Conservation (phyloP, 2,797 vertebrate genomes). For the Fistularia commersonii region DNA sequence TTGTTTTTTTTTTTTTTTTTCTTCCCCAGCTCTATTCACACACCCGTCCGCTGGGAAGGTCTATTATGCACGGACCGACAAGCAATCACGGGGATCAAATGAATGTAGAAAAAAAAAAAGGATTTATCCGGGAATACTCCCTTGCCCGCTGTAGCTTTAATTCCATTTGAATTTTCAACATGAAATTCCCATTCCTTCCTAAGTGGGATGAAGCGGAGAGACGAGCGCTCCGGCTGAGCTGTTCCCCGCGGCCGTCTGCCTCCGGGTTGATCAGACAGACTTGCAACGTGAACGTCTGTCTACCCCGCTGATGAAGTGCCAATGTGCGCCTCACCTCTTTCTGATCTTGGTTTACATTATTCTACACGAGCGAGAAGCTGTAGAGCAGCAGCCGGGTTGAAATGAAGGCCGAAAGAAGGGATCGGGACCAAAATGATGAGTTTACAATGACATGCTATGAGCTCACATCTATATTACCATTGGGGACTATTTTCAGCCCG, state of each 20-base stretch:
- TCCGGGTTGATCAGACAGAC: no score
- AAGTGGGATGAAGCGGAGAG: conserved; percentile 41
- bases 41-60: conserved; percentile 13
- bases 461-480: no score
- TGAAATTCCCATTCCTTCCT: conserved; percentile 51
- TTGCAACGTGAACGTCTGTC: no score
- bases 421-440: no score
- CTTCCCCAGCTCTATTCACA: conserved; percentile 8
- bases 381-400: no score
- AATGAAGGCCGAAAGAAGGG: no score
- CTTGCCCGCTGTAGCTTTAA: conserved; percentile 36
- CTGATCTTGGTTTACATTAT: no score
- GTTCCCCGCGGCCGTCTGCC: conserved; percentile 34
- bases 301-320: no score
- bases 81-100: conserved; percentile 38
- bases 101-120: conserved; percentile 32
- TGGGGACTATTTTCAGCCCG: no score
- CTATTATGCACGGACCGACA: conserved; percentile 28
- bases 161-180: conserved; percentile 45
- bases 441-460: no score
- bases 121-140: conserved; percentile 26
- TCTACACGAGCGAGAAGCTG: no score
- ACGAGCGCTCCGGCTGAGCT: conserved; percentile 38
- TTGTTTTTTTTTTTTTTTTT: neutral
- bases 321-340: no score